A percentile compares a stretch with the other conserved stretches of the same genome.
phyloP scores from a whole-genome alignment of 2,113 vertebrate genomes.

The Pristiophorus japonicus region DNA sequence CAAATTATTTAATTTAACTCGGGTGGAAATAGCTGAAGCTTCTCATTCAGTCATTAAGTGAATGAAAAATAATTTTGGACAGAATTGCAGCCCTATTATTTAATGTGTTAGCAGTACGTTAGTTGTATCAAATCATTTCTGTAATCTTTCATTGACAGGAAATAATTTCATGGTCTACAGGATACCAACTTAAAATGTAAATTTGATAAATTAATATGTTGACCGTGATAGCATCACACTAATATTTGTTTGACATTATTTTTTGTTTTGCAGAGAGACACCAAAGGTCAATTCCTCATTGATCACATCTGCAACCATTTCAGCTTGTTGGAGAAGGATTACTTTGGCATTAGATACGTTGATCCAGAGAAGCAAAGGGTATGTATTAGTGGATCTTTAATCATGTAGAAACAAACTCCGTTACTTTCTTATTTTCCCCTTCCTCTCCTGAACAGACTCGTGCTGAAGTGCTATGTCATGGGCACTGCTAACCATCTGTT shows the following conservation, averaged over 20 bases:
- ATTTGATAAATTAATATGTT: not conserved
- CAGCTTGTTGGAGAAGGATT: slow-evolving; percentile 94
- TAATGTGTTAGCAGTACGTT: not conserved
- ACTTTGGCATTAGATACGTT: slow-evolving; percentile 96
- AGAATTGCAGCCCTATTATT: not conserved
- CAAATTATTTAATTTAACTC: not conserved
- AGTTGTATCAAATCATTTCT: not conserved
- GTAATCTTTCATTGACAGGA: not conserved
- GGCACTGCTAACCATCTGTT: not conserved
- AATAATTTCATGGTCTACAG: not conserved
- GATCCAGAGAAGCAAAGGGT: slow-evolving; percentile 95
- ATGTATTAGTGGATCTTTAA: slow-evolving; percentile 47
- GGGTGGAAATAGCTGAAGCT: not conserved
- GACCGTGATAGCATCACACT: not conserved
- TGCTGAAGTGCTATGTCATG: not conserved
- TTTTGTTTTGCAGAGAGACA: slow-evolving; percentile 77
- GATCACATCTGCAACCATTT: slow-evolving; percentile 97
- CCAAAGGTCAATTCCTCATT: slow-evolving; percentile 91
- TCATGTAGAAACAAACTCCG: not conserved
- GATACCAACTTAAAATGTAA: not conserved
- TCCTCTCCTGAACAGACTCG: not conserved
- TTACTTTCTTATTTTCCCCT: not conserved
- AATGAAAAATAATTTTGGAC: not conserved
- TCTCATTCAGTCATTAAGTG: not conserved
- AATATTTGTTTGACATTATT: not conserved